Evolutionary conservation across 1,140 invertebrate genomes (phyloP).

Genomic region (Sycophila sp.): DNA sequence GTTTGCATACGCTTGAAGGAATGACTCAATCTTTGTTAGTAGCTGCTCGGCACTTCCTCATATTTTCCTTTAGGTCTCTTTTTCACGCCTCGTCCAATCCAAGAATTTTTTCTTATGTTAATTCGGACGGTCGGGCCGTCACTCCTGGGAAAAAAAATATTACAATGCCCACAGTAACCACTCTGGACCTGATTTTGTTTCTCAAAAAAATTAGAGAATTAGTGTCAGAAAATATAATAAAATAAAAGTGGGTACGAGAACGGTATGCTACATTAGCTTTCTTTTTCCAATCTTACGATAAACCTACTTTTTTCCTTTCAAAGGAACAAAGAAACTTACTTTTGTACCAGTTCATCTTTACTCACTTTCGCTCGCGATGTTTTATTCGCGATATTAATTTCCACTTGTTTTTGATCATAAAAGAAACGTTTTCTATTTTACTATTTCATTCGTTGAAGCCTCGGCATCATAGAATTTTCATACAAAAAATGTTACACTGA

Average conservation of each 20-base stretch:
- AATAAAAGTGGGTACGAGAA: not conserved
- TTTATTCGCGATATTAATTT: too few relatives aligned
- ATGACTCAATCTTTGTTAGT: slow-evolving; percentile 14
- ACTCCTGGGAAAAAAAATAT: too few relatives aligned
- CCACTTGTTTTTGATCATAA: too few relatives aligned
- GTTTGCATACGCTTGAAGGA: slow-evolving; percentile 21
- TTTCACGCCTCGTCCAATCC: not conserved
- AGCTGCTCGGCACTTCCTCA: not conserved
- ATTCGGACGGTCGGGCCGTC: too few relatives aligned
- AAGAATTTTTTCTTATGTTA: too few relatives aligned
- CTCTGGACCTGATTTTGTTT: not conserved
- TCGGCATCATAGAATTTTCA: too few relatives aligned
- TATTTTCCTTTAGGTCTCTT: not conserved
- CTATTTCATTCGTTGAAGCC: too few relatives aligned
- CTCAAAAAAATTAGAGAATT: not conserved
- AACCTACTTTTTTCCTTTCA: slow-evolving; percentile 6
- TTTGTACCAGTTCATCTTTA: not conserved
- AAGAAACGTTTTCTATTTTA: too few relatives aligned
- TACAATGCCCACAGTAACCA: not conserved
- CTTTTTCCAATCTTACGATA: not conserved
- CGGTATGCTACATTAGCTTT: not conserved
- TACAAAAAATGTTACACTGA: too few relatives aligned
- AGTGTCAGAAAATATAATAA: not conserved
- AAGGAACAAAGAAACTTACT: not conserved
- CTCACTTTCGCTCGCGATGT: not conserved